Evolutionary conservation across 2,113 vertebrate genomes (phyloP).

Genomic region (Bos taurus): ARS-UCD2.0 NC_037348.1:44306001-44306500

Average conservation of each 20-base stretch:
- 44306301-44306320: not conserved
- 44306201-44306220: not conserved
- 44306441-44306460: not conserved
- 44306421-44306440: not conserved
- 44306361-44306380: not conserved
- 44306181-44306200: not conserved
- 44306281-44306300: not conserved
- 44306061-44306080: not conserved
- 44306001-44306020: not conserved
- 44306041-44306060: not conserved
- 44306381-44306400: not conserved
- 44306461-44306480: not conserved
- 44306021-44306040: not conserved
- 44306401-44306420: not conserved
- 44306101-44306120: not conserved
- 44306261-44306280: not conserved
- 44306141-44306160: not conserved
- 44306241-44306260: not conserved
- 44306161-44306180: not conserved
- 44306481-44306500: not conserved
- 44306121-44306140: not conserved
- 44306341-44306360: not conserved
- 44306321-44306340: not conserved
- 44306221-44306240: not conserved
- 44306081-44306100: not conserved